Evolutionary conservation across 2,797 vertebrate genomes (phyloP), one percentile per base, ranked within the genome.

Genomic region (Myiotriccus ornatus): DNA sequence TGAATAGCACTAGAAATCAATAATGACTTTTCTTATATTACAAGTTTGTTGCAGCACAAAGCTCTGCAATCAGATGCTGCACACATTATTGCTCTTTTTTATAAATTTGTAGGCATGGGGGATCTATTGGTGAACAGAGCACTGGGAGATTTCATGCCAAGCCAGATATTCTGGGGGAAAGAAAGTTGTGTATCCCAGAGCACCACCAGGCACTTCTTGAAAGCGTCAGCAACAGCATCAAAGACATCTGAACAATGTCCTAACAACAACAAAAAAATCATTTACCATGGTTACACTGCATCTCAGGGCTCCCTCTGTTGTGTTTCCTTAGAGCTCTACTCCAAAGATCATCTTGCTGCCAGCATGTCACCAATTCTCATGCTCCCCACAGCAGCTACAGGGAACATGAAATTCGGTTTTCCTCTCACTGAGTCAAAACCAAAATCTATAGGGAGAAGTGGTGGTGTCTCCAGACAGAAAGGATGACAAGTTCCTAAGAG

Each of bases 1-100:
- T 27, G 67, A 86, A 84, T 28, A 69, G 75, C 46, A 35, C 47
- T 35, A 69, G 63, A 83, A 89, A 96, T 95, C 91, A 95, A 76
- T 91, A 93, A 81, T 4, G 12, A 59, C 77, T 90, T 84, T 62
- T 77, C 60, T 89, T 75, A 52, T 25, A 79, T 88, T 82, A 75
- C 13, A 57, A 41, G 43, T 76, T 50, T 69, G 49, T 52, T 90
- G 77, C 47, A 88, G 76, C 73, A 81, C 46, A 87, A 78, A 86
- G 52, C 63, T 84, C 76, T 56, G 43, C 56, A 69, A 49, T 62
- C 41, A 32, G 83, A 71, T 79, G 39, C 77, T 65, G 50, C 28
- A 34, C 30, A 11, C 27, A 37, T 50, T 41, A 27, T 20, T 88
- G 35, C 3, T 62, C 53, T 71, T n/a, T 60, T 57, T 34, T 2